Base-by-base conservation (phyloP, 2,797 vertebrate species). In the Sebastes baramenuke region DNA sequence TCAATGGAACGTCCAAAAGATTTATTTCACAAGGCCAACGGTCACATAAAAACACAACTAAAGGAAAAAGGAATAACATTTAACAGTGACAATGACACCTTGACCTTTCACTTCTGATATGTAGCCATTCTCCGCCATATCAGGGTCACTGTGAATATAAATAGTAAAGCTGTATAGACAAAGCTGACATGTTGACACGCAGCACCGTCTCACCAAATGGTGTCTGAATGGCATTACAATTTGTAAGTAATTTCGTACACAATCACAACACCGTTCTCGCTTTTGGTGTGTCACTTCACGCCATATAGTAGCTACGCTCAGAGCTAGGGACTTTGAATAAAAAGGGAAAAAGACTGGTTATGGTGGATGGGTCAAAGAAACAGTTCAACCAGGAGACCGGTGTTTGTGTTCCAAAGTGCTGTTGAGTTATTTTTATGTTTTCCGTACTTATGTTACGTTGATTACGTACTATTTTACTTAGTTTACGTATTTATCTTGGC, bases 1-100 rank as follows among this genome's bases (percentile, higher is more conserved):
- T 91, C 77, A 80, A 27, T 65, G 36, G 14, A 75, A 36, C 55
- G 8, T 52, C 46, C 49, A 1, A 22, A 65, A 60, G 32, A 82
- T 79, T 79, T 73, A 87, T 87, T 66, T 65, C 75, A 73, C 27
- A 4, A 58, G 54, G 66, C 29, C 67, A 58, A 4, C 0, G 18
- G 69, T 84, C 67, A 67, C 72, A 1, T 59, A 5, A 54, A 80
- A 75, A 64, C 46, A 70, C 61, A 72, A 79, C 24, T 20, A 8
- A 25, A 56, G 13, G 10, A 46, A 77, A 77, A 58, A 2, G 46
- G 5, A 11, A 0, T 0, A 24, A n/a, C 42, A 42, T 58, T 10
- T 8, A 34, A 22, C 34, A 5, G 24, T n/a, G 70, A 54, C 24
- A 27, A 6, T 6, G 27, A 72, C 55, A 7, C 27, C 72, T 67